Evolutionary conservation across 2,113 vertebrate genomes (phyloP), one percentile per base, ranked within the genome.

Genomic region (Syrmaticus mikado): DNA sequence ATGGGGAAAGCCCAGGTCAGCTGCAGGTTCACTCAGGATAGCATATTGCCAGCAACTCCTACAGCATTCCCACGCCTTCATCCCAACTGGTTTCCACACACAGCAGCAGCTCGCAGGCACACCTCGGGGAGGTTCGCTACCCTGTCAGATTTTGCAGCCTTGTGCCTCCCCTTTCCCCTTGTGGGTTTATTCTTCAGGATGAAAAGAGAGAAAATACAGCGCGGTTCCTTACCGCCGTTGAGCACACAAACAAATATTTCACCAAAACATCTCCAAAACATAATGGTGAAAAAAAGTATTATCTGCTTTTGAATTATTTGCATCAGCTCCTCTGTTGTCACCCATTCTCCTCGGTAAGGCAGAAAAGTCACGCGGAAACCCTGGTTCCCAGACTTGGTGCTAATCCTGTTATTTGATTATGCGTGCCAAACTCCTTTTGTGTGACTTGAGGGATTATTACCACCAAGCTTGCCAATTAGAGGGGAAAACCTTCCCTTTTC

Each of bases 321-420:
- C 57, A 17, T 3, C 32, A 52, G 85, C 36, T 85, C 40, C 58
- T 82, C 50, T 71, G 41, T 67, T 6, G 41, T 75, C 34, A 46
- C 57, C 52, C 93, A 70, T 92, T 83, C 32, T 74, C 62, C 61
- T 91, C 53, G 30, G 55, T 79, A 94, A 77, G 58, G 62, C 40
- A 87, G 36, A 93, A 96, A 96, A 71, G 52, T 58, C 91, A 84
- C 22, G 55, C 27, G 8, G 13, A 92, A 91, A 77, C 50, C 38
- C 66, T 68, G 45, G 55, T 85, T 96, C 82, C 84, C 90, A 94
- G 85, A 76, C 77, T 86, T 57, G 93, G 75, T 76, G 74, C 79
- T 96, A 95, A 93, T 92, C 67, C 57, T 43, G 28, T 92, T 91
- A 89, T 76, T 90, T 90, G 71, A 91, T 92, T 76, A 91, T 92